Conservation (phyloP, 2,888 invertebrate genomes). For the Polyommatus iphigenia region DNA sequence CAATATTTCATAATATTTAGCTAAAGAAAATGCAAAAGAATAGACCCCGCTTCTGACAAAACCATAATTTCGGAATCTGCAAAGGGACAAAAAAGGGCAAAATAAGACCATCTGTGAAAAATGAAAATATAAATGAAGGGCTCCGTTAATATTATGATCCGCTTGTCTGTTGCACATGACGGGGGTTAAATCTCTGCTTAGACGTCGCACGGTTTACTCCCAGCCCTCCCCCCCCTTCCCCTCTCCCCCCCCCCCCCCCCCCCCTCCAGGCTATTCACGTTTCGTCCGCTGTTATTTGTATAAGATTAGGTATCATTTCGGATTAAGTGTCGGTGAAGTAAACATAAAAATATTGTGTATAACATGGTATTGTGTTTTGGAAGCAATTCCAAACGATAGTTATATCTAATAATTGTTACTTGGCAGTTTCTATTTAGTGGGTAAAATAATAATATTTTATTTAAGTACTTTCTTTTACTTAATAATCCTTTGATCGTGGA, state of each 20-base stretch:
- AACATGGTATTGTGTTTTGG: not conserved
- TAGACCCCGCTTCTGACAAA: not conserved
- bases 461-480: too few relatives aligned
- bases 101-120: slow-evolving; percentile 20
- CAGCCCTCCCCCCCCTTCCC: not conserved
- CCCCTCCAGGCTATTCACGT: not conserved
- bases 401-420: too few relatives aligned
- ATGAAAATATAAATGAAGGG: slow-evolving; percentile 31
- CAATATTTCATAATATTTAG: not conserved
- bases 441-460: too few relatives aligned
- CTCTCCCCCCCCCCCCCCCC: not conserved
- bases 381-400: too few relatives aligned
- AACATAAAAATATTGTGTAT: too few relatives aligned
- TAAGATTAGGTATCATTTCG: not conserved
- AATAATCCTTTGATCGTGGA: too few relatives aligned
- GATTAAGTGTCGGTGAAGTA: not conserved
- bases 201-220: slow-evolving; percentile 2
- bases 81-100: slow-evolving; percentile 4
- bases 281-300: slow-evolving; percentile 9
- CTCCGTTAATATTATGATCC: slow-evolving; percentile 45
- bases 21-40: not conserved
- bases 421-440: too few relatives aligned
- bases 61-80: not conserved
- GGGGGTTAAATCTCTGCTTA: slow-evolving; percentile 44
- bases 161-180: slow-evolving; percentile 44